These are phyloP conservation scores for Sialia sialis DNA, from an alignment of 2,113 vertebrate genomes.

Conservation along the genomic window DNA sequence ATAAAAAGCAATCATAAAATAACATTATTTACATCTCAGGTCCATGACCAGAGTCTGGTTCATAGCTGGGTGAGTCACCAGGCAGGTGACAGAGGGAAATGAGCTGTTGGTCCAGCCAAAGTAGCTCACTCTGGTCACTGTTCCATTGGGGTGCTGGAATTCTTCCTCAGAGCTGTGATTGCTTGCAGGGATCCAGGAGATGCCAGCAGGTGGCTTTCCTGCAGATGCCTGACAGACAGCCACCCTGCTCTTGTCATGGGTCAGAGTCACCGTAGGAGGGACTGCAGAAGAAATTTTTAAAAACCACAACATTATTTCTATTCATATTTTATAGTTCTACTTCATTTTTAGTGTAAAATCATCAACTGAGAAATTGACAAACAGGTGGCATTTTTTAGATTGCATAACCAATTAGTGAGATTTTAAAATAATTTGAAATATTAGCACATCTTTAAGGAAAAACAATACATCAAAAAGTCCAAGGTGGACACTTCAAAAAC, in stretches of 20 bases:
- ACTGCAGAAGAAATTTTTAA: background rate
- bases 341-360: background rate
- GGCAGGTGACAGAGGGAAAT: background rate
- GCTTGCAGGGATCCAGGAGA: constrained; percentile 56
- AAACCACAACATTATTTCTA: background rate
- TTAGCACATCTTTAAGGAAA: background rate
- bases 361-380: background rate
- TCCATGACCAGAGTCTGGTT: constrained; percentile 1
- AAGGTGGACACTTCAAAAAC: background rate
- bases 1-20: background rate
- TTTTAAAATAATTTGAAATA: background rate
- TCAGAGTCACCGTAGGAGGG: background rate
- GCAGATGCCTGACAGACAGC: constrained; percentile 15
- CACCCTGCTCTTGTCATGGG: rapidly evolving
- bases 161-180: background rate
- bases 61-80: constrained; percentile 26
- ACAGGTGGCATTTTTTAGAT: background rate
- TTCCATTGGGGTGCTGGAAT: background rate
- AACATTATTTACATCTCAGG: background rate
- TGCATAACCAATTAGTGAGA: rapidly evolving
- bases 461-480: background rate
- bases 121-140: constrained; percentile 41
- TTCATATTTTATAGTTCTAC: background rate
- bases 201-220: constrained; percentile 62
- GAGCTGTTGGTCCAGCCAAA: background rate